phyloP scores from a whole-genome alignment of 2,113 vertebrate species.

The Corydoras sp. region DNA sequence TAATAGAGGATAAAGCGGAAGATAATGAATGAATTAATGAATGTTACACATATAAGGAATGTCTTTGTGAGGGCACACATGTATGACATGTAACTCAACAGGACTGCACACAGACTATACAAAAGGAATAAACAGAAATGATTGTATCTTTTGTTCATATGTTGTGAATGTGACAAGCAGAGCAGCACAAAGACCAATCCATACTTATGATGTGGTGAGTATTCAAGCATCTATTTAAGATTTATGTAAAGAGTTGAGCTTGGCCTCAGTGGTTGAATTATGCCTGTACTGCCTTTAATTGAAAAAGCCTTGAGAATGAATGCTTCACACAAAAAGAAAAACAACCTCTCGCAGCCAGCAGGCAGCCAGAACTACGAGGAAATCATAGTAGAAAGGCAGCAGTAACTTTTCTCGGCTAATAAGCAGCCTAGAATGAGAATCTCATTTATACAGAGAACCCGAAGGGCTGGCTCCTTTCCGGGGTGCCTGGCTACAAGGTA shows the following conservation, averaged over 20 bases:
- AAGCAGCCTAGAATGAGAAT: conserved; percentile 7
- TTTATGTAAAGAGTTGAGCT: neutral
- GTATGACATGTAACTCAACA: too few species aligned
- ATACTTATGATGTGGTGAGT: neutral
- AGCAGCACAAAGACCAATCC: neutral
- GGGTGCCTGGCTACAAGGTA: conserved; percentile 22
- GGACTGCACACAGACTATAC: too few species aligned
- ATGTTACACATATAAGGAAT: too few species aligned
- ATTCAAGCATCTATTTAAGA: neutral
- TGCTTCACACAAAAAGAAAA: neutral
- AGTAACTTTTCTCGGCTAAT: neutral
- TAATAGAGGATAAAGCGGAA: too few species aligned
- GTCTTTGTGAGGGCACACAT: too few species aligned
- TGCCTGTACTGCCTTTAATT: neutral
- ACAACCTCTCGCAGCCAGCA: too few species aligned
- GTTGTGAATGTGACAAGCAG: too few species aligned
- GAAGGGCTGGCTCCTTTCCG: neutral
- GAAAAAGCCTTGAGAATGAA: neutral
- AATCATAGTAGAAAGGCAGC: neutral
- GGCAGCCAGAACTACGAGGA: too few species aligned
- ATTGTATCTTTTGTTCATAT: too few species aligned
- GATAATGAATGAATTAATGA: too few species aligned
- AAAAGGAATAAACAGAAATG: too few species aligned
- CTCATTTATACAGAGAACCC: conserved; percentile 21
- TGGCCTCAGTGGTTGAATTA: neutral